Base-by-base conservation (phyloP, 2,113 vertebrate genomes). In the Antigone vipio region DNA sequence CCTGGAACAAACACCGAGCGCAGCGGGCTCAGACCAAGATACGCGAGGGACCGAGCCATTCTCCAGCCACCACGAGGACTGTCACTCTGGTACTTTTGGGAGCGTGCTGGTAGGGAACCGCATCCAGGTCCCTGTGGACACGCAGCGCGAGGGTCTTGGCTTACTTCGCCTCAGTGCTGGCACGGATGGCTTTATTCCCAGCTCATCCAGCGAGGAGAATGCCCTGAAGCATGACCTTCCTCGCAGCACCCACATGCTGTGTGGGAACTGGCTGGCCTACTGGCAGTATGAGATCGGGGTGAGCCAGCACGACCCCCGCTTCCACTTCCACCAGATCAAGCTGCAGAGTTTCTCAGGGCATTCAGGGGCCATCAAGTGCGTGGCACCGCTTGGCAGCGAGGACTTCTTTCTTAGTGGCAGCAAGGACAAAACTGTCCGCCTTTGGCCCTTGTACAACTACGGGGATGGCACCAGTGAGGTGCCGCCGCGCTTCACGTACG, bases 241-340 rank as follows among this genome's bases (percentile, higher is more conserved):
- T 1, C 99, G 98, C 89, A 99, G 99, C 22, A 95, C 98, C 40
- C 99, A 99, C 15, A 98, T 98, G 67, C 98, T 99, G 55, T 99
- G 99, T 40, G 99, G 99, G 59, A 99, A 99, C 98, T 99, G 99
- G 99, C 97, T 99, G 97, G 99, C 99, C 1, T 99, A 99, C 96
- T 99, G 99, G 99, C 99, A 99, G 94, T 99, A 99, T 2, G 99
- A 99, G 97, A 99, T 99, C 0, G 99, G 99, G 6, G 98, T 99
- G 38, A 99, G 98, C 97, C 99, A 99, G 85, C 99, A 99, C 7
- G 99, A 99, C 14, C 98, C 98, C 14, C 99, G 99, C 96, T 99
- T 99, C 97, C 99, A 99, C 98, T 99, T 99, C 97, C 99, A 99
- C 96, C 99, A 99, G 98, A 99, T 99, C 94, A 98, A 99, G 93